Conservation (phyloP, 1,140 invertebrate genomes). For the Cardiocondyla obscurior region DNA sequence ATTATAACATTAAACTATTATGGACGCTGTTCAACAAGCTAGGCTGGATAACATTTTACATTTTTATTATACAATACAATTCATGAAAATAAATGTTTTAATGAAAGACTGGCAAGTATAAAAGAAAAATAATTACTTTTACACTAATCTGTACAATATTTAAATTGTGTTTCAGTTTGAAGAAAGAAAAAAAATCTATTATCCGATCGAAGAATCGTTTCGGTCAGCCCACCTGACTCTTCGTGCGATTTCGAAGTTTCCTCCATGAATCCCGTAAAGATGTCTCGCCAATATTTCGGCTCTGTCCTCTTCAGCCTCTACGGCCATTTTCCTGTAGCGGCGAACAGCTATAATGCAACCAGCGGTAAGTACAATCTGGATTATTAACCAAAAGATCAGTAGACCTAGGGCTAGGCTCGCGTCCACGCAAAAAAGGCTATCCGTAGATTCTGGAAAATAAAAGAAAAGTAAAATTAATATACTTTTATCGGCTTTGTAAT, state of each 20-base stretch:
- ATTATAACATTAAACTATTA: neutral
- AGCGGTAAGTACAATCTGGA: conserved; percentile 78
- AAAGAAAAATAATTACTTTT: neutral
- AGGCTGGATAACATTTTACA: neutral
- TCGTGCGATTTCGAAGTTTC: conserved; percentile 79
- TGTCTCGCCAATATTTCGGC: conserved; percentile 78
- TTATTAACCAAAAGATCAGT: conserved; percentile 77
- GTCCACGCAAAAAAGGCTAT: conserved; percentile 77
- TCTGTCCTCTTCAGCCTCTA: conserved; percentile 78
- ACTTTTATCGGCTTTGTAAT: neutral
- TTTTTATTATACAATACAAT: neutral
- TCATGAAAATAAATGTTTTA: conserved; percentile 9
- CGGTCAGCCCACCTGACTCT: conserved; percentile 82
- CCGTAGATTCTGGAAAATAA: conserved; percentile 70
- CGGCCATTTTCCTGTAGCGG: conserved; percentile 74
- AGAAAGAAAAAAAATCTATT: neutral
- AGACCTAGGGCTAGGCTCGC: conserved; percentile 73
- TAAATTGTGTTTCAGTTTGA: neutral
- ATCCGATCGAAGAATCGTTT: conserved; percentile 63
- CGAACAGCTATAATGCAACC: conserved; percentile 77
- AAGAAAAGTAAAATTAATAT: conserved; percentile 7
- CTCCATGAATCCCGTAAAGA: conserved; percentile 79
- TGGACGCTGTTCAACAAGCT: conserved; percentile 23
- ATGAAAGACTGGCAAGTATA: neutral
- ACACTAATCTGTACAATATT: neutral